Conservation (phyloP, 1,140 invertebrate genomes). For the Phortica variegata region DNA sequence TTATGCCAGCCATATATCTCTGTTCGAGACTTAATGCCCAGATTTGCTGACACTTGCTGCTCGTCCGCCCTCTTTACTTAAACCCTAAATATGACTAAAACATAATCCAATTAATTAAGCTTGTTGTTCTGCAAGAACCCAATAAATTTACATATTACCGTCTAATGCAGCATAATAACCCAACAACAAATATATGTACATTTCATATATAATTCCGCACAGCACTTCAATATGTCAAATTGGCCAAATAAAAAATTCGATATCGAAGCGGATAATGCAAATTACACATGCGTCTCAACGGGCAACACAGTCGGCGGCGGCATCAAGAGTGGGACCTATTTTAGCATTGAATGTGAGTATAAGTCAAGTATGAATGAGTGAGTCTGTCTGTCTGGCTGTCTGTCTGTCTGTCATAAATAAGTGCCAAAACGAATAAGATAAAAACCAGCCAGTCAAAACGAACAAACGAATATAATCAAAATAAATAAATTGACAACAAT, state of each 20-base stretch:
- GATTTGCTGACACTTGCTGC: no score
- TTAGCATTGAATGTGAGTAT: conserved; percentile 85
- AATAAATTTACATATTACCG: no score
- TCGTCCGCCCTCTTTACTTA: no score
- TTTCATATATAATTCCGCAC: conserved; percentile 12
- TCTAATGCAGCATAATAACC: neutral
- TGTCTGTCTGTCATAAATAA: neutral
- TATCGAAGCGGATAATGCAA: conserved; percentile 73
- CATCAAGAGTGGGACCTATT: conserved; percentile 77
- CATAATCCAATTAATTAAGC: no score
- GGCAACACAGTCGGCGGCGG: conserved; percentile 70
- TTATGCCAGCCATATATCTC: no score
- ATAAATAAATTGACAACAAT: neutral
- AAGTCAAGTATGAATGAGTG: no score
- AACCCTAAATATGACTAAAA: no score
- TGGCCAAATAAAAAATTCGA: conserved; percentile 79
- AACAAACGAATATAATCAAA: neutral
- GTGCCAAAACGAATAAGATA: no score
- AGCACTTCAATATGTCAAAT: conserved; percentile 70
- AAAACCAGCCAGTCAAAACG: no score
- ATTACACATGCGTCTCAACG: conserved; percentile 81
- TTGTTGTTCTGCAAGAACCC: no score
- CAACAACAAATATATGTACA: conserved; percentile 10
- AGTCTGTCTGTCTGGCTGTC: conserved; percentile 1
- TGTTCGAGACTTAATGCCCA: no score